These are phyloP conservation scores for Auanema sp. DNA, from an alignment of 2,888 invertebrate species.

Conservation along the genomic window DNA sequence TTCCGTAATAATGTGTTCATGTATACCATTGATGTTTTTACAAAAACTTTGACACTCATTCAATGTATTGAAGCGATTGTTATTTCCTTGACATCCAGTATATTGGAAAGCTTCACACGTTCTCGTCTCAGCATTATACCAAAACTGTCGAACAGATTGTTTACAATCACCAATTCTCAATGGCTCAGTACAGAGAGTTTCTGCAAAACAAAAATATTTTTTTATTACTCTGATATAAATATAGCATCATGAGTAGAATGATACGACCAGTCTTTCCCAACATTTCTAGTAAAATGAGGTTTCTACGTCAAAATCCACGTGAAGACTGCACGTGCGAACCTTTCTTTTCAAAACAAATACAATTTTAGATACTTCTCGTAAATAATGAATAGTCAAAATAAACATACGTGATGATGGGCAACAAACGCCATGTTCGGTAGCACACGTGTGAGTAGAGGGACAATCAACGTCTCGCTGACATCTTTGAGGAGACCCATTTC, in stretches of 20 bases:
- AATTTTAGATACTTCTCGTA: too few species aligned
- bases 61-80: conserved; percentile 46
- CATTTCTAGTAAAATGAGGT: too few species aligned
- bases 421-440: conserved; percentile 45
- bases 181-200: conserved; percentile 48
- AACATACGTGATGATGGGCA: conserved; percentile 46
- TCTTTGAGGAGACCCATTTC: conserved; percentile 44
- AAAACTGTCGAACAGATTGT: conserved; percentile 46
- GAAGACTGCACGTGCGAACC: background rate
- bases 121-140: conserved; percentile 46
- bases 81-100: conserved; percentile 50
- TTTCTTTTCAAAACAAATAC: conserved; percentile 4
- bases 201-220: conserved; percentile 23
- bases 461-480: conserved; percentile 46
- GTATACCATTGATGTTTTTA: conserved; percentile 44
- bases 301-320: background rate
- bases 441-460: conserved; percentile 45
- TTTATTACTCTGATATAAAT: background rate
- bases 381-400: too few species aligned
- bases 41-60: conserved; percentile 50
- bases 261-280: too few species aligned
- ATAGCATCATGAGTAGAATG: background rate
- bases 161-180: conserved; percentile 48
- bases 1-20: background rate
- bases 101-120: conserved; percentile 43